Percentiles rank a stretch among this genome's conserved stretches.
Evolutionary conservation across 2,888 invertebrate genomes (phyloP).

Genomic region (Spodoptera littoralis): DNA sequence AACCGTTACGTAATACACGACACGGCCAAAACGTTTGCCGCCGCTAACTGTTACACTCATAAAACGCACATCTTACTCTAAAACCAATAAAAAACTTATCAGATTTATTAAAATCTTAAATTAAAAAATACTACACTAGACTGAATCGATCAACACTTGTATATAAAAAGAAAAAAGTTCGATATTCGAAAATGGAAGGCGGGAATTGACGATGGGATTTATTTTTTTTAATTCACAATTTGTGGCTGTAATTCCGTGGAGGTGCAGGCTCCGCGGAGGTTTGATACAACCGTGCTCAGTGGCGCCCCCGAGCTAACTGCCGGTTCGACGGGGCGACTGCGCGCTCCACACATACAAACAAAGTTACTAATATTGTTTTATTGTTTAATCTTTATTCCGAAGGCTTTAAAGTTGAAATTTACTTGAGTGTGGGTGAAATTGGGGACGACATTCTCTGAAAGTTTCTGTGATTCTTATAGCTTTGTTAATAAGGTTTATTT

Average conservation of each 20-base stretch:
- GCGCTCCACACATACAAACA: slow-evolving; percentile 69
- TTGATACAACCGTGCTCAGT: slow-evolving; percentile 74
- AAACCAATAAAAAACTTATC: slow-evolving; percentile 54
- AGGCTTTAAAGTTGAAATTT: slow-evolving; percentile 58
- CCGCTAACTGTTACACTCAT: slow-evolving; percentile 74
- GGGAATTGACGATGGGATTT: slow-evolving; percentile 65
- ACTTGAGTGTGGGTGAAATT: slow-evolving; percentile 47
- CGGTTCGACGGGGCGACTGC: slow-evolving; percentile 75
- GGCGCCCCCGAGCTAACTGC: slow-evolving; percentile 82
- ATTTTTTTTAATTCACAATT: slow-evolving; percentile 64
- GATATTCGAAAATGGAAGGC: slow-evolving; percentile 68
- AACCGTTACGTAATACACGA: slow-evolving; percentile 84
- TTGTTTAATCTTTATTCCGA: slow-evolving; percentile 53
- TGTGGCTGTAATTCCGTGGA: slow-evolving; percentile 66
- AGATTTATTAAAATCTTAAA: slow-evolving; percentile 28
- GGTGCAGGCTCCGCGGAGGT: slow-evolving; percentile 58
- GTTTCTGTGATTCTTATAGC: slow-evolving; percentile 16
- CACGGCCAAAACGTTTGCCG: slow-evolving; percentile 74
- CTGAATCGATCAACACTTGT: slow-evolving; percentile 10
- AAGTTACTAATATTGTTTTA: slow-evolving; percentile 44
- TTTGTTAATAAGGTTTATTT: slow-evolving; percentile 49
- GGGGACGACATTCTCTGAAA: slow-evolving; percentile 31
- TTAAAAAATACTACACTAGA: slow-evolving; percentile 26
- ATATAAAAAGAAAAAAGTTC: slow-evolving; percentile 23
- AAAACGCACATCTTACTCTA: slow-evolving; percentile 65